Evolutionary conservation across 2,888 invertebrate species (phyloP).

Genomic region (Hemaris fuciformis): DNA sequence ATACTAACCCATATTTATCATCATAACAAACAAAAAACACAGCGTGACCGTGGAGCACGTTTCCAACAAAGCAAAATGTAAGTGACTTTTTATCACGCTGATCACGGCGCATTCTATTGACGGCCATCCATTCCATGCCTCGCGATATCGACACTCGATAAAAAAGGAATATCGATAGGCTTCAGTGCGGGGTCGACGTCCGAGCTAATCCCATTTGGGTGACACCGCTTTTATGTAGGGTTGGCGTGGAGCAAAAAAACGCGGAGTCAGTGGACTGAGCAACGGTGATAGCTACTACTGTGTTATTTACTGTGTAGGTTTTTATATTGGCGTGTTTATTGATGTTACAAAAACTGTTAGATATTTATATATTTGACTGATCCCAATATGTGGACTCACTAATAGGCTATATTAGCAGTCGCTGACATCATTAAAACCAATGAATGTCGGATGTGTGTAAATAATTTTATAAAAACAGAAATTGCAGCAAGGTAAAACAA

Average conservation of each 20-base stretch:
- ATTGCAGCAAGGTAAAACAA: no score
- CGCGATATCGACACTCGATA: neutral
- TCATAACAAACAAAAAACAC: neutral
- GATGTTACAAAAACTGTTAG: neutral
- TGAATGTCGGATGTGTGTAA: no score
- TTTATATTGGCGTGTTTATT: neutral
- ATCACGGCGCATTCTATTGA: neutral
- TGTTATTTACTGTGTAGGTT: neutral
- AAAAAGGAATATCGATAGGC: constrained; percentile 1
- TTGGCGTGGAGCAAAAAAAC: constrained; percentile 1
- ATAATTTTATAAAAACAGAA: no score
- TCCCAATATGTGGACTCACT: no score
- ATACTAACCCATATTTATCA: no score
- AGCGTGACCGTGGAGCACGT: neutral
- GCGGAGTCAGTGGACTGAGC: neutral
- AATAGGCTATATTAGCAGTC: no score
- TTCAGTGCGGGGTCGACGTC: constrained; percentile 5
- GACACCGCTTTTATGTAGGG: constrained; percentile 13
- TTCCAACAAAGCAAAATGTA: neutral
- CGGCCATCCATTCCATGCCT: neutral
- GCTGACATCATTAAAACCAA: no score
- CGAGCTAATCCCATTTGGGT: constrained; percentile 12
- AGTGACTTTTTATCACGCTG: neutral
- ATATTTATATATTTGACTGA: neutral
- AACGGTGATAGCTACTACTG: neutral